A percentile compares a stretch with the other conserved stretches of the same genome.
Evolutionary conservation across 2,888 invertebrate species (phyloP).

Genomic region (Andrena bucephala): DNA sequence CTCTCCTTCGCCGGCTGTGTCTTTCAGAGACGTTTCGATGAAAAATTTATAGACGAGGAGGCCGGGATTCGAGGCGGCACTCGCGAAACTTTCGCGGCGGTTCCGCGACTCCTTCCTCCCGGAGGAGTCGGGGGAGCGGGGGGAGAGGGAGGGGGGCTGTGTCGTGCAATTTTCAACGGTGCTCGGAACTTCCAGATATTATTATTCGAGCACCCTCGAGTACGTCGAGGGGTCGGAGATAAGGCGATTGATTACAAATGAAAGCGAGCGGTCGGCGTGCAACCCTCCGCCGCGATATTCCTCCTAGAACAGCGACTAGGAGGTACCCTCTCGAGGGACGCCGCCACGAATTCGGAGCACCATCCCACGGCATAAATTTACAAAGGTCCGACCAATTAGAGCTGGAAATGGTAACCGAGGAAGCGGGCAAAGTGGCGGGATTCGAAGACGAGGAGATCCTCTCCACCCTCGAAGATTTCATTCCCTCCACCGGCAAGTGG

Average conservation of each 20-base stretch:
- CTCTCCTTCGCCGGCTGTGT: constrained; percentile 15
- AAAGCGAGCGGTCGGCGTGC: constrained; percentile 43
- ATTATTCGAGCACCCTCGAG: constrained; percentile 58
- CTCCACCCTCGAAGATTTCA: background rate
- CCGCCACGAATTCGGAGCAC: constrained; percentile 32
- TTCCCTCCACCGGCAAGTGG: constrained; percentile 28
- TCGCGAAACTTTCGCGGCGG: constrained; percentile 33
- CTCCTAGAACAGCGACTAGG: constrained; percentile 29
- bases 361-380: constrained; percentile 47
- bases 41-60: constrained; percentile 35
- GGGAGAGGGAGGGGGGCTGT: constrained; percentile 31
- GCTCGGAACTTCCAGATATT: constrained; percentile 48
- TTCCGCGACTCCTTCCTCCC: constrained; percentile 18
- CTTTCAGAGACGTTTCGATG: constrained; percentile 35
- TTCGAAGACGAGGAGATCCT: constrained; percentile 11
- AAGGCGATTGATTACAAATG: constrained; percentile 61
- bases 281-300: constrained; percentile 21
- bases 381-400: constrained; percentile 48
- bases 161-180: constrained; percentile 63
- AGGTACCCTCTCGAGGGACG: constrained; percentile 26
- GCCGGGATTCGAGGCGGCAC: background rate
- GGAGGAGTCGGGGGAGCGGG: background rate
- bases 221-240: constrained; percentile 45
- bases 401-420: constrained; percentile 29
- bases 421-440: constrained; percentile 39